Evolutionary conservation across 2,113 vertebrate genomes (phyloP).

Genomic region (Prochilodus magdalenae): DNA sequence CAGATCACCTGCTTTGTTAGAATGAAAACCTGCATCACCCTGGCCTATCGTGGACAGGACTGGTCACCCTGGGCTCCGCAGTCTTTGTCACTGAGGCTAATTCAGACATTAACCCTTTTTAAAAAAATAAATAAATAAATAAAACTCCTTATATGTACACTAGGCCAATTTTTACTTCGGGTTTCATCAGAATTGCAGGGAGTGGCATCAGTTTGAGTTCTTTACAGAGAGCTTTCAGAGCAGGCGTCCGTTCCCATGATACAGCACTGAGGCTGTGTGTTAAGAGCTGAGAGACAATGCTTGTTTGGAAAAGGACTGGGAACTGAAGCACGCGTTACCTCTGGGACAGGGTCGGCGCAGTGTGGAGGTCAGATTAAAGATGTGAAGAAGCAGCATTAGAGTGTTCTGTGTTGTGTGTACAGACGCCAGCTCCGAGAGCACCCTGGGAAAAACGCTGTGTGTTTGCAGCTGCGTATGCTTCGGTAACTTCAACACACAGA

Average conservation of each 20-base stretch:
- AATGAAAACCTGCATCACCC: too few relatives aligned
- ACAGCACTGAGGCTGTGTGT: background rate
- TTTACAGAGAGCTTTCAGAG: background rate
- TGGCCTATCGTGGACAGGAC: too few relatives aligned
- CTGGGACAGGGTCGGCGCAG: background rate
- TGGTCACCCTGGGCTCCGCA: too few relatives aligned
- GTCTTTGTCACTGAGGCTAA: too few relatives aligned
- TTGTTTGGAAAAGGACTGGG: background rate
- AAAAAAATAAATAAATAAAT: too few relatives aligned
- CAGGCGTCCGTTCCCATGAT: background rate
- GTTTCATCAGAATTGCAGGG: constrained; percentile 16
- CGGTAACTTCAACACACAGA: background rate
- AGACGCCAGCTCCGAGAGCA: background rate
- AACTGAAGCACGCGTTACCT: background rate
- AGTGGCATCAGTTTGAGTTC: background rate
- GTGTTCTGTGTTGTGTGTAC: constrained; percentile 11
- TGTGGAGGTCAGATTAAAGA: background rate
- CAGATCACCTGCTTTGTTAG: too few relatives aligned
- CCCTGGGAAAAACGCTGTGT: background rate
- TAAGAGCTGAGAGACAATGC: constrained; percentile 9
- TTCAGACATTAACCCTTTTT: background rate
- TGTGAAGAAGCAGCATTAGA: background rate
- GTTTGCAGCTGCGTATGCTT: background rate
- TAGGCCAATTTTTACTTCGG: background rate
- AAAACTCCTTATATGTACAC: background rate